These are phyloP conservation scores for Leucoma salicis DNA, from an alignment of 2,888 invertebrate species.

Conservation along the genomic window DNA sequence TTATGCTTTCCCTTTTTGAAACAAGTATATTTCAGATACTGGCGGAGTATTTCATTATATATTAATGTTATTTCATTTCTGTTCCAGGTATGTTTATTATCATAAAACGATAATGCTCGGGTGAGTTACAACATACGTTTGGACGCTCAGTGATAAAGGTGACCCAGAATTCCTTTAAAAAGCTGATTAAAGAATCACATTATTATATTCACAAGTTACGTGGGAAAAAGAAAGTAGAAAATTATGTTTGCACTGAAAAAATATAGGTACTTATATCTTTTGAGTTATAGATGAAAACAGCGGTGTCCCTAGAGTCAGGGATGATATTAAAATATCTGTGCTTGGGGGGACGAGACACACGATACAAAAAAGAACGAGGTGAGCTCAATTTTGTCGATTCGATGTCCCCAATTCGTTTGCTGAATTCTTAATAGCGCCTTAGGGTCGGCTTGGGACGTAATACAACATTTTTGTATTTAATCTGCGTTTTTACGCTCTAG, in stretches of 20 bases:
- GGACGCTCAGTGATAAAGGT: conserved; percentile 25
- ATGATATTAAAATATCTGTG: conserved; percentile 72
- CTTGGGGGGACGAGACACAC: conserved; percentile 61
- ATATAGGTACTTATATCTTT: conserved; percentile 59
- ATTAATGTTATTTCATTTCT: conserved; percentile 38
- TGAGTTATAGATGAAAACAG: conserved; percentile 70
- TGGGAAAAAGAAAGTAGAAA: conserved; percentile 49
- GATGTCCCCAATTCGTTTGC: conserved; percentile 76
- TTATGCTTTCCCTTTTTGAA: no score
- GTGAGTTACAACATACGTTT: conserved; percentile 49
- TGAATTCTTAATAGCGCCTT: conserved; percentile 73
- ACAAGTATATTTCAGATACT: no score
- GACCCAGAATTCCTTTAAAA: conserved; percentile 31
- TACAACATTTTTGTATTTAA: conserved; percentile 70
- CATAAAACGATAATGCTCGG: conserved; percentile 31
- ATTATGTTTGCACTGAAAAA: conserved; percentile 55
- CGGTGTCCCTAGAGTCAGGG: conserved; percentile 53
- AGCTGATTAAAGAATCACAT: conserved; percentile 44
- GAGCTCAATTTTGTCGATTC: conserved; percentile 76
- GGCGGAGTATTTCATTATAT: conserved; percentile 13
- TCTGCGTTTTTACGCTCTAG: conserved; percentile 53
- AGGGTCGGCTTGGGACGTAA: conserved; percentile 61
- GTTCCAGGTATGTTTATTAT: conserved; percentile 62
- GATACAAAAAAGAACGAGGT: conserved; percentile 72
- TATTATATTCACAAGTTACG: conserved; percentile 64